Base-by-base conservation (phyloP, 2,888 invertebrate species). In the Scelioninae gen. 1 region DNA sequence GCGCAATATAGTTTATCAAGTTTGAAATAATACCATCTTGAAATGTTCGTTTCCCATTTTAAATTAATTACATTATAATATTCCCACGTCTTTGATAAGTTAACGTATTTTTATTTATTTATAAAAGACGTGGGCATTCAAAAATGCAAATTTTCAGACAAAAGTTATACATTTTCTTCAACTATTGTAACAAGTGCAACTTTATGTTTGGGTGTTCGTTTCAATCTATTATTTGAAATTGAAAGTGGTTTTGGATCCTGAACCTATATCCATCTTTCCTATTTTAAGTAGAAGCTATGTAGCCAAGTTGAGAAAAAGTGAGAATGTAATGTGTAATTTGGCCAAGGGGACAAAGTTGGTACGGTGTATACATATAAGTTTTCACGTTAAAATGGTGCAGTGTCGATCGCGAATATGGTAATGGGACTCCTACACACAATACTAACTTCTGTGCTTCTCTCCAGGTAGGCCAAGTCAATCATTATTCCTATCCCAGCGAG, bases 401-500 rank as follows among this genome's bases (percentile, higher is more conserved):
- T 92, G 91, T 92, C 91, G 88, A 92, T 92, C 89, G 89, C 90
- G 89, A 81, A 89, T 90, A 88, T 92, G 92, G 92, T 92, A 92
- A 91, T 91, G 91, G 92, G 92, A 91, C 89, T 89, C 88, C 92
- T 92, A 91, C 92, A 89, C 90, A 89, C 89, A 90, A 92, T 92
- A 92, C 92, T 92, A 92, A 92, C 92, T 92, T 91, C 92, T 92
- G 92, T 92, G 92, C 92, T 92, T 92, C 23, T 23, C 23, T 23
- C 88, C 91, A 92, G 92, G 92, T 92, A 92, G 92, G 92, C 91
- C 91, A 92, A 92, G 90, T 91, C 92, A 92, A 89, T 92, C 92
- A 92, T 92, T 92, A 92, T 92, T 91, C 89, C 90, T 88, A 85
- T 85, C 83, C 82, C 84, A 86, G 79, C 83, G 72, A 78, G 75